Percentiles rank a stretch among this genome's conserved stretches.
Evolutionary conservation across 1,140 invertebrate genomes (phyloP).

Genomic region (Diorhabda elongata): DNA sequence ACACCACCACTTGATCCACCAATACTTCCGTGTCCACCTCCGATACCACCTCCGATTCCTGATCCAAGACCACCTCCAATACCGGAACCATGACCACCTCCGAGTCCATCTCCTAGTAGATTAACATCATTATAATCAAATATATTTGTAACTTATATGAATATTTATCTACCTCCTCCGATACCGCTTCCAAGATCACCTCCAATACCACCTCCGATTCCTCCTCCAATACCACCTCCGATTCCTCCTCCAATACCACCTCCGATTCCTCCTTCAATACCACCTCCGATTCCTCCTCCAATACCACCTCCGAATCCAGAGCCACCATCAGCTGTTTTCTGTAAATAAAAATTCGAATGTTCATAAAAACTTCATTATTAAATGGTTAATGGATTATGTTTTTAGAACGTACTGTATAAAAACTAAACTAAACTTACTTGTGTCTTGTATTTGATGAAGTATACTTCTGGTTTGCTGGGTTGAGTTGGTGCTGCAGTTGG

Average conservation of each 20-base stretch:
- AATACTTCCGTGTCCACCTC: conserved; percentile 29
- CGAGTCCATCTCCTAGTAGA: conserved; percentile 20
- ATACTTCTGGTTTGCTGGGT: conserved; percentile 80
- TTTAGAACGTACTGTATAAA: too few species aligned
- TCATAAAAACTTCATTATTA: too few species aligned
- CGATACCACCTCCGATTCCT: conserved; percentile 23
- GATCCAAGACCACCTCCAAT: conserved; percentile 19
- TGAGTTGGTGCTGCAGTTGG: conserved; percentile 76
- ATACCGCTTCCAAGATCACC: conserved; percentile 28
- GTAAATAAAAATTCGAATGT: conserved; percentile 7
- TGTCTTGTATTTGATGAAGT: conserved; percentile 85
- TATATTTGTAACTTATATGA: too few species aligned
- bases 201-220: conserved; percentile 32
- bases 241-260: conserved; percentile 31
- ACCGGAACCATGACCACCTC: conserved; percentile 23
- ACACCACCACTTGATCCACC: conserved; percentile 34
- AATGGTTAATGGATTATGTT: too few species aligned
- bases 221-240: conserved; percentile 24
- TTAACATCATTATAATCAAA: too few species aligned
- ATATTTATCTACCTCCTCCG: conserved; percentile 14
- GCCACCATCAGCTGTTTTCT: conserved; percentile 30
- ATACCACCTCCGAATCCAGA: conserved; percentile 23
- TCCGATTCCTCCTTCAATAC: conserved; percentile 19
- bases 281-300: too few species aligned
- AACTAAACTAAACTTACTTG: conserved; percentile 47